Percentiles rank a stretch among this genome's conserved stretches.
These are phyloP conservation scores for Morpho helenor DNA, from an alignment of 2,888 invertebrate species.

Conservation along the genomic window DNA sequence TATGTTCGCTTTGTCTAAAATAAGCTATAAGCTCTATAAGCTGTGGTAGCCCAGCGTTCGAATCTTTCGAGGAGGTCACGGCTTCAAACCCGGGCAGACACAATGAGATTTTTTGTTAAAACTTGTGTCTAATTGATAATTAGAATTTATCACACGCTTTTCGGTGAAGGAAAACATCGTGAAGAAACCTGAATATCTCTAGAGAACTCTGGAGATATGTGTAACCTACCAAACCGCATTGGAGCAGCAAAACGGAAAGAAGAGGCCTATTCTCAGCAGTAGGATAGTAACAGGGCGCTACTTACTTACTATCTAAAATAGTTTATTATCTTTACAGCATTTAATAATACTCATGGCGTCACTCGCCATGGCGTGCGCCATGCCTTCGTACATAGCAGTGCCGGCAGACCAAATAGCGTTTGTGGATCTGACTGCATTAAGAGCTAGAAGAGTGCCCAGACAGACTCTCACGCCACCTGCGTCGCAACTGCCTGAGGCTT, in stretches of 20 bases:
- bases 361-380: conserved; percentile 53
- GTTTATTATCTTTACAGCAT: conserved; percentile 41
- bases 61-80: not conserved
- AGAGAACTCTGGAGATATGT: too few relatives aligned
- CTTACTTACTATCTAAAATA: not conserved
- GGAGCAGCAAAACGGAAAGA: too few relatives aligned
- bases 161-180: too few relatives aligned
- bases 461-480: conserved; percentile 57
- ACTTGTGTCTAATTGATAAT: too few relatives aligned
- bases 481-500: conserved; percentile 35
- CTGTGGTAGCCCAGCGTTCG: too few relatives aligned
- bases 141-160: too few relatives aligned
- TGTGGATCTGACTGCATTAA: conserved; percentile 69
- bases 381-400: conserved; percentile 80
- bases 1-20: too few relatives aligned
- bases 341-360: conserved; percentile 47
- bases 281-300: too few relatives aligned
- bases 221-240: too few relatives aligned
- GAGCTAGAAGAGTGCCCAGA: conserved; percentile 54
- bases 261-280: too few relatives aligned
- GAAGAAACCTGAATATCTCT: too few relatives aligned
- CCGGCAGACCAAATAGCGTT: conserved; percentile 81
- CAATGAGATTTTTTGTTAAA: not conserved
- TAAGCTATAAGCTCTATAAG: too few relatives aligned
- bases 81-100: not conserved